These are phyloP conservation scores for Podabrus alpinus DNA, from an alignment of 2,888 invertebrate species.

Conservation along the genomic window DNA sequence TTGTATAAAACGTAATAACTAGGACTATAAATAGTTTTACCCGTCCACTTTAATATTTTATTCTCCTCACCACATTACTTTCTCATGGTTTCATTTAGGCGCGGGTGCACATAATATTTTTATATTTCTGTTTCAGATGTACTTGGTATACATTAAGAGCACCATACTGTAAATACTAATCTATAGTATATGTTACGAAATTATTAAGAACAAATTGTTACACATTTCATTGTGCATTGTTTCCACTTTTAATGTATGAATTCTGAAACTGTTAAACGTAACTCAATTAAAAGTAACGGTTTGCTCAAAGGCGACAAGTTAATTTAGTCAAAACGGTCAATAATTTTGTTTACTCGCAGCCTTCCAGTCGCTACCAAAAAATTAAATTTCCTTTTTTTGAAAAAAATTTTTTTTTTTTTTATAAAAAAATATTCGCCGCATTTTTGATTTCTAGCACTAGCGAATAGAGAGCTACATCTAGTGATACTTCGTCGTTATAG, in stretches of 20 bases:
- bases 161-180: constrained; percentile 26
- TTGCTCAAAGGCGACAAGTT: neutral
- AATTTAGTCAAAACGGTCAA: neutral
- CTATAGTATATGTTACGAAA: constrained; percentile 34
- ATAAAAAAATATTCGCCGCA: neutral
- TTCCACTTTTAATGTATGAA: neutral
- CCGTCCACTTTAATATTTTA: constrained; percentile 33
- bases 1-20: constrained; percentile 24
- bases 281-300: neutral
- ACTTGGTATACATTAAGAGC: constrained; percentile 27
- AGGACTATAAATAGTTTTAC: constrained; percentile 34
- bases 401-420: neutral
- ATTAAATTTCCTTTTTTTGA: neutral
- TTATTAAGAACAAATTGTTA: constrained; percentile 38
- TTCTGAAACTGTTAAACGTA: neutral
- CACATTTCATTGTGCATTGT: constrained; percentile 19
- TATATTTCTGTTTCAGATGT: constrained; percentile 27
- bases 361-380: neutral
- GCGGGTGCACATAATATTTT: constrained; percentile 30
- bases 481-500: neutral
- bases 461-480: neutral
- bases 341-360: neutral
- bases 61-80: constrained; percentile 18
- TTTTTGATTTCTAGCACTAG: neutral
- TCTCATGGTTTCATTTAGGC: constrained; percentile 11